Evolutionary conservation across 2,113 vertebrate genomes (phyloP).

Genomic region (Marmota flaviventris): DNA sequence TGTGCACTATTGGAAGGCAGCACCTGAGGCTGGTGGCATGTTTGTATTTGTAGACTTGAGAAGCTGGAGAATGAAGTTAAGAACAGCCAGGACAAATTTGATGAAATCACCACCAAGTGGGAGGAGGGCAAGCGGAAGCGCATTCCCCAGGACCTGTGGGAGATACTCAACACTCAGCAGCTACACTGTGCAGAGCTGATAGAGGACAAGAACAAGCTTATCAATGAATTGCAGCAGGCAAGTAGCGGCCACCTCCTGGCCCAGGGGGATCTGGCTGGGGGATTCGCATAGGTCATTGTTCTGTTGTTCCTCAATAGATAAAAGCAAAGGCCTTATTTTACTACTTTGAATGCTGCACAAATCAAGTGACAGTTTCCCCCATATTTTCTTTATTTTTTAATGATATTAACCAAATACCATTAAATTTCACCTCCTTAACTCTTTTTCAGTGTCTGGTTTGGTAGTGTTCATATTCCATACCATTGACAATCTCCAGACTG

Average conservation of each 20-base stretch:
- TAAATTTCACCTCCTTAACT: neutral
- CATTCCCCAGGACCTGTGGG: slow-evolving; percentile 89
- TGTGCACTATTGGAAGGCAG: slow-evolving; percentile 66
- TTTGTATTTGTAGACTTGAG: slow-evolving; percentile 85
- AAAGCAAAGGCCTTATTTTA: neutral
- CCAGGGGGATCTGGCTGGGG: accelerated
- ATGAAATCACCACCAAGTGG: slow-evolving; percentile 90
- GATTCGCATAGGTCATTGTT: neutral
- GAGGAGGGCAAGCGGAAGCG: slow-evolving; percentile 77
- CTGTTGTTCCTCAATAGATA: neutral
- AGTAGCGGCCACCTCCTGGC: accelerated
- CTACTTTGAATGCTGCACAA: neutral
- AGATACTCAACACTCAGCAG: slow-evolving; percentile 89
- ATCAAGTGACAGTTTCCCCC: neutral
- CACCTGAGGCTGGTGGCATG: slow-evolving; percentile 71
- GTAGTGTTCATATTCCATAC: neutral
- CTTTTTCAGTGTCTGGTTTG: neutral
- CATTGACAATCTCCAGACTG: neutral
- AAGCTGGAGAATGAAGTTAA: slow-evolving; percentile 87
- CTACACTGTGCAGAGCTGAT: slow-evolving; percentile 87
- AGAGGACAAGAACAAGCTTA: slow-evolving; percentile 92
- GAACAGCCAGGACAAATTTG: slow-evolving; percentile 88
- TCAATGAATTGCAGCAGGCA: slow-evolving; percentile 92
- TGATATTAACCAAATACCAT: neutral
- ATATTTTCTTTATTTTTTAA: neutral